Conservation (phyloP, 2,888 invertebrate species). For the Brachylomia viminalis region DNA sequence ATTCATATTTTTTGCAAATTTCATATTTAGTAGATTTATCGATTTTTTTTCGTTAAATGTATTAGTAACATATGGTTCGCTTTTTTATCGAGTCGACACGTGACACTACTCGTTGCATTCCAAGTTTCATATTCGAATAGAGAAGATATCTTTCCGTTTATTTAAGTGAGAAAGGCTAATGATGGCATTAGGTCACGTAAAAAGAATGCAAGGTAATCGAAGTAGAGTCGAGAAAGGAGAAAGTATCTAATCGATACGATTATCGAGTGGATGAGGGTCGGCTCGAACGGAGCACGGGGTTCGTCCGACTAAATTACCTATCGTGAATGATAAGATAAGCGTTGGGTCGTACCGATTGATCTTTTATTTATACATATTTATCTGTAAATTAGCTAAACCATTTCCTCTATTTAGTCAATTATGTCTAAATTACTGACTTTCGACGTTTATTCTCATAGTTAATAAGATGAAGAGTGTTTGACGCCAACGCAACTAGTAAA, state of each 20-base stretch:
- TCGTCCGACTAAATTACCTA: constrained; percentile 76
- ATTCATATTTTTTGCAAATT: constrained; percentile 73
- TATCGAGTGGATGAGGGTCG: constrained; percentile 80
- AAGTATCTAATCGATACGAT: constrained; percentile 83
- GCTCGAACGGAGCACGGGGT: constrained; percentile 73
- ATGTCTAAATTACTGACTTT: constrained; percentile 13
- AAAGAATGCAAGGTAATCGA: constrained; percentile 69
- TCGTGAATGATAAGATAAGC: constrained; percentile 77
- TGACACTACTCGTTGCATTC: constrained; percentile 35
- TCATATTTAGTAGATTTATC: constrained; percentile 75
- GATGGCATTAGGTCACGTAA: constrained; percentile 65
- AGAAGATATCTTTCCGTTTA: constrained; percentile 53
- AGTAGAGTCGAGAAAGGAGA: constrained; percentile 72
- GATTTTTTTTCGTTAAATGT: constrained; percentile 58
- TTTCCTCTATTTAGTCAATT: constrained; percentile 16
- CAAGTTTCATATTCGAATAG: constrained; percentile 33
- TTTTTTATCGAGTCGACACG: constrained; percentile 57
- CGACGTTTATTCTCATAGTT: constrained; percentile 27
- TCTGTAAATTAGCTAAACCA: constrained; percentile 38
- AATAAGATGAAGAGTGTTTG: constrained; percentile 35
- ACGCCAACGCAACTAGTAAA: constrained; percentile 54
- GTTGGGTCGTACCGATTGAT: constrained; percentile 67
- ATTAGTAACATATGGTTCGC: constrained; percentile 57
- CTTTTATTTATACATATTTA: constrained; percentile 67
- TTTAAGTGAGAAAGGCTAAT: constrained; percentile 57